Evolutionary conservation across 2,113 vertebrate species (phyloP).

Genomic region (Larimichthys polyactis): DNA sequence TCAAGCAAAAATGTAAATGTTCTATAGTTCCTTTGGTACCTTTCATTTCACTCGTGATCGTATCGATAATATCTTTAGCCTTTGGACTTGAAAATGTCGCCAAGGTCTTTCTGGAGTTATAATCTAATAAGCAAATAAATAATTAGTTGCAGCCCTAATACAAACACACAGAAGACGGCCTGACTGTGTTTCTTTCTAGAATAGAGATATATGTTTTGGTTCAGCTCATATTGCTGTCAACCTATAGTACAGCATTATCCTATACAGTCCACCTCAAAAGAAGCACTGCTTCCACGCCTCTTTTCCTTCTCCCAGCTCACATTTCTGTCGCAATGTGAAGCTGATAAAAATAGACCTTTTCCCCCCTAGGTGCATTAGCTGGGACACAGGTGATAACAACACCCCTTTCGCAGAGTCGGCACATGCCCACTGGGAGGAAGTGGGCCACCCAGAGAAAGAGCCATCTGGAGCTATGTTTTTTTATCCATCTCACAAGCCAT

Average conservation of each 20-base stretch:
- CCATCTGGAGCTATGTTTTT: constrained; percentile 70
- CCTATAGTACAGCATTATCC: constrained; percentile 20
- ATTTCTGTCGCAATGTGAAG: constrained; percentile 67
- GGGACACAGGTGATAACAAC: constrained; percentile 79
- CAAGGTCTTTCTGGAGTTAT: background rate
- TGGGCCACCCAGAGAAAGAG: constrained; percentile 67
- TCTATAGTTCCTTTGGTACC: background rate
- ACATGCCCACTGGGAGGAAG: constrained; percentile 65
- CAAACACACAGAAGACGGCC: constrained; percentile 8
- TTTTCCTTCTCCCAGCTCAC: constrained; percentile 44
- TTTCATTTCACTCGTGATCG: background rate
- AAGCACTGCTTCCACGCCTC: constrained; percentile 42
- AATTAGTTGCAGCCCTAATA: background rate
- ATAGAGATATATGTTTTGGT: constrained; percentile 17
- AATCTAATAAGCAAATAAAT: background rate
- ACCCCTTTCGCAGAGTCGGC: constrained; percentile 62
- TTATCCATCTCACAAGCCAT: constrained; percentile 37
- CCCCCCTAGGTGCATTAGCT: constrained; percentile 67
- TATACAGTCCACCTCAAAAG: constrained; percentile 23
- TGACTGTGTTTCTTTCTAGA: background rate
- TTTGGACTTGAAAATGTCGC: background rate
- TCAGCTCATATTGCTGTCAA: constrained; percentile 29
- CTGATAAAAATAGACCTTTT: constrained; percentile 74
- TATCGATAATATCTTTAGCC: background rate
- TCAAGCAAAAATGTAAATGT: background rate